Evolutionary conservation across 2,797 vertebrate species (phyloP).

Genomic region (Intellagama lesueurii): DNA sequence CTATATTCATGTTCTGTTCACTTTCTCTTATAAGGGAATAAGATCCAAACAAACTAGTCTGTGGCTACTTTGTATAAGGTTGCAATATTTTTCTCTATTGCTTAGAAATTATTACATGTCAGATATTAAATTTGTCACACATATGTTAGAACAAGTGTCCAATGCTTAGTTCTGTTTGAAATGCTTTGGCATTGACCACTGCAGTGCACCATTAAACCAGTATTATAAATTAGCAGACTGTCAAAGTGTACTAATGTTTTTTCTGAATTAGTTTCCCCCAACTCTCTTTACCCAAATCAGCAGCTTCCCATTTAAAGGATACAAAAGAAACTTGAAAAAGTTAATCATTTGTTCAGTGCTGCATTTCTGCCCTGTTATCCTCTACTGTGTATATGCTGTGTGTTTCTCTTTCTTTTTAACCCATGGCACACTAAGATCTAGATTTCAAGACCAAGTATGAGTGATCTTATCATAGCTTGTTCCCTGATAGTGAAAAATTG

Average conservation of each 20-base stretch:
- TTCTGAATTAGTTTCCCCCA: not conserved
- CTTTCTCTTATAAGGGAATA: slow-evolving; percentile 4
- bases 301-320: not conserved
- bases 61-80: not conserved
- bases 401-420: not conserved
- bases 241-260: not conserved
- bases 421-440: not conserved
- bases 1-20: not conserved
- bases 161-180: not conserved
- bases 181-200: not conserved
- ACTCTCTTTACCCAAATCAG: not conserved
- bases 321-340: not conserved
- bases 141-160: not conserved
- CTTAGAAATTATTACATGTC: not conserved
- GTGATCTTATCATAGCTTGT: not conserved
- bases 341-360: slow-evolving; percentile 1
- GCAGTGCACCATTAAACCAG: not conserved
- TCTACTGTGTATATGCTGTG: not conserved
- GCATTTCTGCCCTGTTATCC: not conserved
- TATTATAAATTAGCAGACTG: not conserved
- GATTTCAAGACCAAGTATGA: not conserved
- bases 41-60: not conserved
- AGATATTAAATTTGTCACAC: not conserved
- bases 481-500: not conserved
- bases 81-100: not conserved